A percentile compares a stretch with the other conserved stretches of the same genome.
Evolutionary conservation across 2,113 vertebrate species (phyloP).

Genomic region (Callithrix jacchus): DNA sequence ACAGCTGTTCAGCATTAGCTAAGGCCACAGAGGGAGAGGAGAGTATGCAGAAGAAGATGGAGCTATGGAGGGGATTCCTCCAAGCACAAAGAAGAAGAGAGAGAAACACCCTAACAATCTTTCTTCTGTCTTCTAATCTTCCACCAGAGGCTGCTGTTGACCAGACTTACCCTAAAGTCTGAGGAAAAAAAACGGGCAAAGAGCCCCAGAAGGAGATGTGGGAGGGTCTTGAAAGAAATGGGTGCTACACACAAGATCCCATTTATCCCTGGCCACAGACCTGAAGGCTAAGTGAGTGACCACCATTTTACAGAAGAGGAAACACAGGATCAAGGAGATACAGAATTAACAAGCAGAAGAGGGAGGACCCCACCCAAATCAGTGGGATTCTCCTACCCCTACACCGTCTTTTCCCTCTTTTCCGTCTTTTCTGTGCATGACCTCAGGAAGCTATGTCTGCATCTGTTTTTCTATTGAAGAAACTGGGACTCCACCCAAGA

Average conservation of each 20-base stretch:
- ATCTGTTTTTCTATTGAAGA: fast-evolving
- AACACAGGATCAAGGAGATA: too few species aligned
- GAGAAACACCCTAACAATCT: background rate
- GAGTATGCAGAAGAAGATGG: background rate
- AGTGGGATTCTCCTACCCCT: background rate
- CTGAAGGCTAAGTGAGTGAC: background rate
- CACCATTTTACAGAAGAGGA: background rate
- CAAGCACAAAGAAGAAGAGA: background rate
- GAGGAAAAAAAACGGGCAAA: fast-evolving
- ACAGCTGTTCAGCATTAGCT: fast-evolving
- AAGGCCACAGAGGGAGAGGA: fast-evolving
- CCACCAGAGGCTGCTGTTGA: fast-evolving
- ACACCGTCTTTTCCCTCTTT: fast-evolving
- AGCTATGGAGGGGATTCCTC: fast-evolving
- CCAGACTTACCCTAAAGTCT: fast-evolving
- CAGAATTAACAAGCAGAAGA: background rate
- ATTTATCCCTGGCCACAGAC: background rate
- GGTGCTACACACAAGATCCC: too few species aligned
- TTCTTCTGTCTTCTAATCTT: background rate
- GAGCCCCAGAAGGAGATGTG: background rate
- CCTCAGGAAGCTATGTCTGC: background rate
- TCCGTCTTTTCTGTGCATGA: background rate
- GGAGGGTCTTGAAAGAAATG: background rate
- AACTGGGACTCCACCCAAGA: fast-evolving
- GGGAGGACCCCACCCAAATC: too few species aligned